Base-by-base conservation (phyloP, 2,113 vertebrate species). In the Bujurquina vittata region DNA sequence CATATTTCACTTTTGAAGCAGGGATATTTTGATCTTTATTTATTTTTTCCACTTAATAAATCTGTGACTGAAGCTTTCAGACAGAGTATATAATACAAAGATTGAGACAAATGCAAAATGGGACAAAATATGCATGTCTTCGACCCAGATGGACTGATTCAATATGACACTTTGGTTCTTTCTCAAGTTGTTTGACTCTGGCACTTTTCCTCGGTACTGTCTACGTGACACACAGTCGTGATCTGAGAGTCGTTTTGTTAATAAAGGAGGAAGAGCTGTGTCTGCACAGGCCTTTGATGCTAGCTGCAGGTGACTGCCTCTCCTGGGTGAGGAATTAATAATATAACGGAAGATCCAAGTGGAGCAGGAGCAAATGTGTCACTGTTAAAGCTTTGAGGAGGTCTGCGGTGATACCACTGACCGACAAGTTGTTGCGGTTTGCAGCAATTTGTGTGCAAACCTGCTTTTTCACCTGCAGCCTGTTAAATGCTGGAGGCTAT, bases 271-370 rank as follows among this genome's bases (percentile, higher is more conserved):
- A 85, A 77, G 75, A 83, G 81, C 83, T 82, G 80, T 77, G 79
- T 86, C 63, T 87, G 74, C 85, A 69, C 76, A 75, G 85, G 83
- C 43, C 77, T 91, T 90, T 91, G 82, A 93, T 89, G 77, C 58
- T 23, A 80, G 80, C 90, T 88, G 85, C 84, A 91, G 90, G 85
- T 82, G 63, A 61, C 74, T 91, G 76, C 79, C 78, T 85, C 86
- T 89, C 88, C 79, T 82, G 79, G 86, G 80, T 79, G 80, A 83
- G 54, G 65, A 83, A 90, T 92, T 89, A 89, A 92, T 92, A 91
- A 92, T 92, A 81, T 26, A 92, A 60, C 77, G 52, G 58, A 65
- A 87, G 77, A 90, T 89, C 75, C 81, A 84, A 87, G 80, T 62
- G 69, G 58, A 80, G 84, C 84, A 58, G 77, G 75, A 90, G 73